phyloP scores from a whole-genome alignment of 2,113 vertebrate species.

The Ageneiosus marmoratus region DNA sequence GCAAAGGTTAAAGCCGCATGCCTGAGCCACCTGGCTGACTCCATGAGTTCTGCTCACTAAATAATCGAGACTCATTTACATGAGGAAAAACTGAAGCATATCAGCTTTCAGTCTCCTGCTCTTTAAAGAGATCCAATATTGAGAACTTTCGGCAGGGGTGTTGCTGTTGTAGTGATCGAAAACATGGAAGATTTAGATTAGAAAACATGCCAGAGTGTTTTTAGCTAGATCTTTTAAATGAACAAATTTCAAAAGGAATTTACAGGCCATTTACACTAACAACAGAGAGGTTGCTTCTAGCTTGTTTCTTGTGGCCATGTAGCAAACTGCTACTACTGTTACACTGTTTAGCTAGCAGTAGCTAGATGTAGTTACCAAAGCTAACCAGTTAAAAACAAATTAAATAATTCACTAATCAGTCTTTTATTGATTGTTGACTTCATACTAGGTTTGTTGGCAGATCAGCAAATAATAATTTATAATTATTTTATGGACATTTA shows the following conservation, averaged over 20 bases:
- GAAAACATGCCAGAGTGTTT: background rate
- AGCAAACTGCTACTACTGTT: too few relatives aligned
- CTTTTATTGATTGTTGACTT: background rate
- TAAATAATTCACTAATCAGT: background rate
- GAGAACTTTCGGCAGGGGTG: background rate
- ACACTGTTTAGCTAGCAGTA: background rate
- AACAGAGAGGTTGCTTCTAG: background rate
- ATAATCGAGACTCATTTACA: slow-evolving; percentile 12
- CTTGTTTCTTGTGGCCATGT: background rate
- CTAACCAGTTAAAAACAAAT: background rate
- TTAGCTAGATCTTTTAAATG: background rate
- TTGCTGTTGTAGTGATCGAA: background rate
- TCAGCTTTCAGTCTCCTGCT: slow-evolving; percentile 8
- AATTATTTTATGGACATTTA: too few relatives aligned
- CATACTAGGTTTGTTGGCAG: background rate
- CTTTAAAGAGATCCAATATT: background rate
- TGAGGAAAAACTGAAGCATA: slow-evolving; percentile 5
- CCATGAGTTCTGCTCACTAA: background rate
- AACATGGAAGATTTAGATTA: background rate
- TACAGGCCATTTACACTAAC: background rate
- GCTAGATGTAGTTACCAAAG: background rate
- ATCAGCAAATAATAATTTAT: background rate
- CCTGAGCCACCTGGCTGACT: slow-evolving; percentile 1
- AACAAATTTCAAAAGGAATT: background rate
- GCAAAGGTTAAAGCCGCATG: background rate